These are phyloP conservation scores for Autographa pulchrina DNA, from an alignment of 2,888 invertebrate genomes.

Conservation along the genomic window DNA sequence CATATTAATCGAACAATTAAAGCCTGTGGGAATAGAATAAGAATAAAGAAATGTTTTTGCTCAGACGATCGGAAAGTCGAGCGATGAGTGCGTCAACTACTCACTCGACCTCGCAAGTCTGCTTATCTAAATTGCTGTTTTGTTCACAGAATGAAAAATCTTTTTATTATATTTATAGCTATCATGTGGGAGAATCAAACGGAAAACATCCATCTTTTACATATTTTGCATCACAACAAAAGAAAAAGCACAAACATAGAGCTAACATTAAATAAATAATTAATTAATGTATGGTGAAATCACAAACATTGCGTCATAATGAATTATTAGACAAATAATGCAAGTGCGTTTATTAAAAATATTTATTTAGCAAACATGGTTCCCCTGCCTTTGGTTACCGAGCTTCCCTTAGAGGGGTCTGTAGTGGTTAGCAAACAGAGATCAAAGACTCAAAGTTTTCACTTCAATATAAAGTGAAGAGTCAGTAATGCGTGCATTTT, in stretches of 20 bases:
- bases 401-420: conserved; percentile 68
- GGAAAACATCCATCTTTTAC: background rate
- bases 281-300: conserved; percentile 40
- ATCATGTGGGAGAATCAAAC: too few relatives aligned
- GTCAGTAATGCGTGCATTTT: conserved; percentile 64
- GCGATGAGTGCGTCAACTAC: too few relatives aligned
- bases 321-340: conserved; percentile 80
- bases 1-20: too few relatives aligned
- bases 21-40: too few relatives aligned
- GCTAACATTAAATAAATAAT: conserved; percentile 23
- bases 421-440: conserved; percentile 79
- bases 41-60: too few relatives aligned
- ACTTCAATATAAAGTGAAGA: conserved; percentile 59
- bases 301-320: conserved; percentile 67
- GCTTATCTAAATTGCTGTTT: too few relatives aligned
- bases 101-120: too few relatives aligned
- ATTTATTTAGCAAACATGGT: conserved; percentile 80
- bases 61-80: too few relatives aligned
- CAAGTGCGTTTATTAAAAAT: conserved; percentile 81
- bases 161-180: background rate
- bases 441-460: conserved; percentile 76
- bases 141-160: background rate
- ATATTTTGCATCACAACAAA: background rate
- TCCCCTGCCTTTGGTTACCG: conserved; percentile 59
- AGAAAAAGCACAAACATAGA: background rate